phyloP scores from a whole-genome alignment of 2,113 vertebrate genomes.

The Perca schrenkii region DNA sequence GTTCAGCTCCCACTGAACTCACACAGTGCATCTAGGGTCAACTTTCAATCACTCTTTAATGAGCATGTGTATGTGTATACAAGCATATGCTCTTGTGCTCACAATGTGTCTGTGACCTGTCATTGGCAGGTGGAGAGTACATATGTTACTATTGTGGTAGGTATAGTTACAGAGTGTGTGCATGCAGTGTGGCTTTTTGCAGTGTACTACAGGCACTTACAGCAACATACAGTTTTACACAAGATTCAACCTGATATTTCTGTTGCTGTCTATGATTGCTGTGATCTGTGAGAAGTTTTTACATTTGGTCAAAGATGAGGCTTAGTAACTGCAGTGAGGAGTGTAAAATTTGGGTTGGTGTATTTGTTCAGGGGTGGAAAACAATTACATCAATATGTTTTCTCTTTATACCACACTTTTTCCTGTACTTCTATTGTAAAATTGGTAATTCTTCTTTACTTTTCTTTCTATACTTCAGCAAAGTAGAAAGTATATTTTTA shows the following conservation, averaged over 20 bases:
- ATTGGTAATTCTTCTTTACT: no score
- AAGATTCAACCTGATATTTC: neutral
- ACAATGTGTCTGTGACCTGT: conserved; percentile 60
- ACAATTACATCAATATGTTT: neutral
- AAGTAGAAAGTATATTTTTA: neutral
- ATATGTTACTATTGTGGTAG: conserved; percentile 84
- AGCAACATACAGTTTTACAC: neutral
- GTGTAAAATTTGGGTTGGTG: neutral
- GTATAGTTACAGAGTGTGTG: conserved; percentile 63
- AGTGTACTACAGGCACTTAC: conserved; percentile 24
- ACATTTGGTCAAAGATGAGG: neutral
- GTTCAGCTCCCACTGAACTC: conserved; percentile 24
- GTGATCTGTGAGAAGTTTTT: neutral
- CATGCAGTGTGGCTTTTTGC: conserved; percentile 67
- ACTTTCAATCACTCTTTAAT: conserved; percentile 65
- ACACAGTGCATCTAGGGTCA: conserved; percentile 23
- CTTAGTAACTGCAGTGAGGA: neutral
- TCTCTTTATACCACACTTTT: neutral
- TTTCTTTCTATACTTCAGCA: neutral
- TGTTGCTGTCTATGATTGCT: conserved; percentile 21
- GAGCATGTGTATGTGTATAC: conserved; percentile 19
- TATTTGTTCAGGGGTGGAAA: neutral
- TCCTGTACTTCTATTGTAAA: neutral
- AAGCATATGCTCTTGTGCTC: conserved; percentile 31
- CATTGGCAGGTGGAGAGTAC: conserved; percentile 81